Base-by-base conservation (phyloP, 2,888 invertebrate genomes). In the Drosophila koepferae region DNA sequence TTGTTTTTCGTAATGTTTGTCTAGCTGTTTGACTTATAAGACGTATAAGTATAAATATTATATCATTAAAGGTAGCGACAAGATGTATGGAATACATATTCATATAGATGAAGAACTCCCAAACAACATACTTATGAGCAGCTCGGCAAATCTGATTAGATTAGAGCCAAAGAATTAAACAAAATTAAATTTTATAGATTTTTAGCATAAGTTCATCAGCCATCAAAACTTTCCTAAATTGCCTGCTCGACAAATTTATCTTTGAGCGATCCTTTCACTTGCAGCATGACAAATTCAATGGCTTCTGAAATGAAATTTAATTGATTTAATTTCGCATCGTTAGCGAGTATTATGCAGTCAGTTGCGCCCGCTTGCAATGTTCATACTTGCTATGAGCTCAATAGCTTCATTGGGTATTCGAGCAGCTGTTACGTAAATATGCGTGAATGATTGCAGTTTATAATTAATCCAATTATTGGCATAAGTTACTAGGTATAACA, bases 341-440 rank as follows among this genome's bases (percentile, higher is more conserved):
- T 12, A 31, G 12, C 31, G 49, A 31, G 18, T 18, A 34, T 51
- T 51, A 12, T 7, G 7, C 49, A 34, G 18, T 18, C 49, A 6
- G 10, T 31, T n/a, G n/a, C 10, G 0, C 6, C 31, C 31, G n/a
- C 0, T 49, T 31, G 12, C n/a, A 31, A n/a, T 8, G 23, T 2
- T n/a, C 10, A 6, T n/a, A 18, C 49, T 31, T 4, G 16, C 16
- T 48, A 31, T 31, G n/a, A n/a, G n/a, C 31, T 18, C n/a, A 34
- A 77, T 69, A 62, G 48, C 62, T 71, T 55, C 28, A 67, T 71
- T 77, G 18, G 70, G 51, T 51, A 46, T 28, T 51, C 54, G 58
- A 72, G 14, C 61, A 66, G 44, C 16, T 53, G 23, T 80, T 72
- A 46, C 28, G 38, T 56, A 73, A 41, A 20, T 43, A 62, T 38